These are phyloP conservation scores for Formicarius rufipectus DNA, from an alignment of 2,113 vertebrate genomes.

Conservation along the genomic window DNA sequence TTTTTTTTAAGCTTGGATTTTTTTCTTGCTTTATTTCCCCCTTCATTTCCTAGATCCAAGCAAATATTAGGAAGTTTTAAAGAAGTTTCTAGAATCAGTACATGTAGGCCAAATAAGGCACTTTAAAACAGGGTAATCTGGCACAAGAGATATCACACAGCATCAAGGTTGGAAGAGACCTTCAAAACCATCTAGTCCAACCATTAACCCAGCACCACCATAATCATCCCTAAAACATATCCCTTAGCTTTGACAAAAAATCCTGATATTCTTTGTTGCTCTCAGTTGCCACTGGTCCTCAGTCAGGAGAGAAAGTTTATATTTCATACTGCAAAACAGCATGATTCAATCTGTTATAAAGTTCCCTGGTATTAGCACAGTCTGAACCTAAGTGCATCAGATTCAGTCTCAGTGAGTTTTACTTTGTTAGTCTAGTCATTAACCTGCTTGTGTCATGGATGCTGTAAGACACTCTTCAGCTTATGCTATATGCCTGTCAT, in stretches of 20 bases:
- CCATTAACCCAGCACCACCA: not conserved
- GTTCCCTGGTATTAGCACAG: not conserved
- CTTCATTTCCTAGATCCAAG: not conserved
- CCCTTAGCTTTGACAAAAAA: not conserved
- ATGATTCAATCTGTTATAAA: not conserved
- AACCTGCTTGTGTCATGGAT: not conserved
- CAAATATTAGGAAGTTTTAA: not conserved
- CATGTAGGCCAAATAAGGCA: not conserved
- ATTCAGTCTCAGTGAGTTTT: not conserved
- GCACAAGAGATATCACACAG: not conserved
- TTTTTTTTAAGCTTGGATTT: not conserved
- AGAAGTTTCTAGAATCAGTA: not conserved
- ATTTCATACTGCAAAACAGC: not conserved
- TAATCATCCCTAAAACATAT: not conserved
- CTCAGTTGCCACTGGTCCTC: not conserved
- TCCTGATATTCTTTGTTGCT: not conserved
- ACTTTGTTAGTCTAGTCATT: not conserved
- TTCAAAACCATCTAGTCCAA: not conserved
- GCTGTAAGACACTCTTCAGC: not conserved
- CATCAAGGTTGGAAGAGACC: not conserved
- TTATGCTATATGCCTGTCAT: not conserved
- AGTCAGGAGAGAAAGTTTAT: not conserved
- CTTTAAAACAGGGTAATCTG: not conserved
- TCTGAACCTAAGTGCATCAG: not conserved
- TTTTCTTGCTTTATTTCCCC: accelerated